Evolutionary conservation across 2,888 invertebrate species (phyloP).

Genomic region (Alsophila aescularia): DNA sequence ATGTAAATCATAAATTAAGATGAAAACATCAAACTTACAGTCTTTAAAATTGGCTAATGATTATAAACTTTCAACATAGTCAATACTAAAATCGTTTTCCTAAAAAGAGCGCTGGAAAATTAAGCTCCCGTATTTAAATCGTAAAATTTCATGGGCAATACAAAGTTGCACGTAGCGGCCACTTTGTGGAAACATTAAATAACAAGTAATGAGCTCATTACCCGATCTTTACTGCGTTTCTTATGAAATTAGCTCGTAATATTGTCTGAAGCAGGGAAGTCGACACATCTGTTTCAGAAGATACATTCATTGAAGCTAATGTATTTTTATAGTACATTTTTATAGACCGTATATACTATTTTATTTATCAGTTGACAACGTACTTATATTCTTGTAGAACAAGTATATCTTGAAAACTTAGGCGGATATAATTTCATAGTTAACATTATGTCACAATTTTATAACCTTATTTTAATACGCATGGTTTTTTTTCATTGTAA

Average conservation of each 20-base stretch:
- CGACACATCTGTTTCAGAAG: slow-evolving; percentile 12
- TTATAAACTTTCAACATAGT: too few species aligned
- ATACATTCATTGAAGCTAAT: slow-evolving; percentile 1
- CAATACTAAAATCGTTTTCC: slow-evolving; percentile 1
- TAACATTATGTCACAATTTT: too few species aligned
- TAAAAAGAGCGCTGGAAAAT: slow-evolving; percentile 23
- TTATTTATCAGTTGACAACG: too few species aligned
- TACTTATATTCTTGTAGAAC: too few species aligned
- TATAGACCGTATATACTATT: too few species aligned
- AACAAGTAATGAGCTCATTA: slow-evolving; percentile 25
- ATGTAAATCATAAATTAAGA: too few species aligned
- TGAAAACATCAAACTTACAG: too few species aligned
- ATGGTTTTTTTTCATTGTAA: too few species aligned
- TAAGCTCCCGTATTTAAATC: slow-evolving; percentile 27
- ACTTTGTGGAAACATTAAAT: slow-evolving; percentile 30
- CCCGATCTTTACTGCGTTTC: slow-evolving; percentile 22
- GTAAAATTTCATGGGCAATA: slow-evolving; percentile 25
- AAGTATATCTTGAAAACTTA: too few species aligned
- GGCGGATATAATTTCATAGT: too few species aligned
- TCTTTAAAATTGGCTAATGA: too few species aligned
- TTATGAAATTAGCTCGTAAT: slow-evolving; percentile 23
- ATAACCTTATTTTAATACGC: too few species aligned
- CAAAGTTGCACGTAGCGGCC: slow-evolving; percentile 25
- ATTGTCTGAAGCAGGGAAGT: neutral
- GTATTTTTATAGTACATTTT: neutral